These are phyloP conservation scores for Hippotragus niger DNA, from an alignment of 2,113 vertebrate genomes.

Conservation along the genomic window DNA sequence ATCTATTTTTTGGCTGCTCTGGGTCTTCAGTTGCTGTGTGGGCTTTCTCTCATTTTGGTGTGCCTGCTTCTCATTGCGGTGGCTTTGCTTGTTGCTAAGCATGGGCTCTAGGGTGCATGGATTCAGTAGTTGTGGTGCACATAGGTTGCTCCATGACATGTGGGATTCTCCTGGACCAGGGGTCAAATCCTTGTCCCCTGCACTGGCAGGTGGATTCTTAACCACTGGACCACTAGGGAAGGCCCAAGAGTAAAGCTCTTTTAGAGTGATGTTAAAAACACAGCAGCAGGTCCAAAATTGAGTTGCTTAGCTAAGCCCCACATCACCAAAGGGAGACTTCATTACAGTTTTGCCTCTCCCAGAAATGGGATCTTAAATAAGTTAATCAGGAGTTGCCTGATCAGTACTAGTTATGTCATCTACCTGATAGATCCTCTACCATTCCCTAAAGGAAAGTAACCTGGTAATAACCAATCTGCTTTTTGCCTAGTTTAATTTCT, in stretches of 20 bases:
- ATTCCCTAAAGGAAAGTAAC: not conserved
- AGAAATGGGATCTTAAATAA: not conserved
- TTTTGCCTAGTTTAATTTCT: not conserved
- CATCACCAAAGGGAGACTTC: not conserved
- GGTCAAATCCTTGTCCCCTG: not conserved
- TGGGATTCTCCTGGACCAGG: not conserved
- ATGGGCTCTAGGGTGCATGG: not conserved
- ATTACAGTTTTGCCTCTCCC: not conserved
- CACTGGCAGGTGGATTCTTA: not conserved
- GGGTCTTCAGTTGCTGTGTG: not conserved
- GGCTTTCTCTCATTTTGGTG: not conserved
- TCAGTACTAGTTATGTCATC: not conserved
- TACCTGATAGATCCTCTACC: not conserved
- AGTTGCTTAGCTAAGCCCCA: not conserved
- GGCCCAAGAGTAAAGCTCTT: not conserved
- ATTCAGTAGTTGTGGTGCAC: not conserved
- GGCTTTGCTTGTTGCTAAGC: not conserved
- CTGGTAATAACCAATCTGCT: not conserved
- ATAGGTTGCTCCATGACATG: not conserved
- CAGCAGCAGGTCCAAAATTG: not conserved
- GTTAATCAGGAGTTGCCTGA: not conserved
- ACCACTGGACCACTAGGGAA: not conserved
- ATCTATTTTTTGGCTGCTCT: not conserved
- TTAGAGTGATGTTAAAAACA: not conserved
- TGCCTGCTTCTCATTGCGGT: not conserved